These are phyloP conservation scores for Empis livida DNA, from an alignment of 2,888 invertebrate genomes.

Conservation along the genomic window DNA sequence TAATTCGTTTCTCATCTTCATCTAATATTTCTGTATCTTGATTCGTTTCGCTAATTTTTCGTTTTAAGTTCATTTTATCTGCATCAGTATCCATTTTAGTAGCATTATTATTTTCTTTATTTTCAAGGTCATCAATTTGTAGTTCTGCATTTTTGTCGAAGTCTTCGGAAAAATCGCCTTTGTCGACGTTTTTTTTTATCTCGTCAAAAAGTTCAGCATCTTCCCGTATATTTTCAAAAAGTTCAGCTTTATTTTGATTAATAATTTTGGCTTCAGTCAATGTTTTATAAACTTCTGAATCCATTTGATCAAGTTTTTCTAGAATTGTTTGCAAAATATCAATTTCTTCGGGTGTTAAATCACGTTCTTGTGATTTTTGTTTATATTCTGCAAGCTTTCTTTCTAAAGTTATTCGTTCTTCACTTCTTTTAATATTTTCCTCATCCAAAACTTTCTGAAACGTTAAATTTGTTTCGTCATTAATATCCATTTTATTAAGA, in stretches of 20 bases:
- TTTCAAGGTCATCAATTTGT: constrained; percentile 1
- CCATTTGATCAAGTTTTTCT: constrained; percentile 40
- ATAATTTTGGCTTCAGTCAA: constrained; percentile 22
- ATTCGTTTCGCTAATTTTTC: constrained; percentile 1
- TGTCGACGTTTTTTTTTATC: constrained; percentile 31
- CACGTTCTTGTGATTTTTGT: constrained; percentile 32
- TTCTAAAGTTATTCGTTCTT: background rate
- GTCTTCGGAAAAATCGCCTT: constrained; percentile 22
- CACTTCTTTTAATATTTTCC: background rate
- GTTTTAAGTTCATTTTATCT: background rate
- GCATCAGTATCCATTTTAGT: constrained; percentile 1
- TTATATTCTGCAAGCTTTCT: constrained; percentile 1
- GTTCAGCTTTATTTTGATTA: constrained; percentile 10
- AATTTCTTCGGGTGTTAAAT: constrained; percentile 32
- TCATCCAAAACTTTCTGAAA: background rate
- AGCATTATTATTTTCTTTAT: no score
- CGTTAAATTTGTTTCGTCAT: no score
- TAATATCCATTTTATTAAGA: no score
- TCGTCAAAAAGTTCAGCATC: constrained; percentile 37
- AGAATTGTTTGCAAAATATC: constrained; percentile 38
- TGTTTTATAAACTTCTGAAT: constrained; percentile 42
- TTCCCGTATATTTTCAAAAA: constrained; percentile 22
- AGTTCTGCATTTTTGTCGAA: constrained; percentile 3
- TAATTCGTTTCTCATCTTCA: constrained; percentile 4
- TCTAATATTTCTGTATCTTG: background rate